phyloP scores from a whole-genome alignment of 1,140 invertebrate genomes.

The Drosophila carrolli region DNA sequence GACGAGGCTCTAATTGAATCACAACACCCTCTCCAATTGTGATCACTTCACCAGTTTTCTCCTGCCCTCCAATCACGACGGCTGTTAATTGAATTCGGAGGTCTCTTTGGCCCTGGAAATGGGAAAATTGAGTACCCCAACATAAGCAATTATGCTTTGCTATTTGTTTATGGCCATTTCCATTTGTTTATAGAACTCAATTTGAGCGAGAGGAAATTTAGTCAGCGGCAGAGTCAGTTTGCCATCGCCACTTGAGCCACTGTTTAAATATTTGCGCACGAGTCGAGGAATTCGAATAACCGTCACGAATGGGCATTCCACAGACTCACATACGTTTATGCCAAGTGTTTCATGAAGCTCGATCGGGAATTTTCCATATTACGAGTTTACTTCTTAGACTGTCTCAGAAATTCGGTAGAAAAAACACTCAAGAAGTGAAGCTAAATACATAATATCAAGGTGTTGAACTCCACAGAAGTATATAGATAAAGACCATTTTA shows the following conservation, averaged over 20 bases:
- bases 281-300: constrained; percentile 34
- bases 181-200: constrained; percentile 74
- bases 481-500: too few species aligned
- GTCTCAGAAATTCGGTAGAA: too few species aligned
- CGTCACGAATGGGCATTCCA: constrained; percentile 12
- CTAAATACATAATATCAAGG: too few species aligned
- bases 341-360: constrained; percentile 22
- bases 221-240: constrained; percentile 17
- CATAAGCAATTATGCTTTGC: constrained; percentile 73
- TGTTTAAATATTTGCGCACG: constrained; percentile 61
- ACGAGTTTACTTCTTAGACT: neutral
- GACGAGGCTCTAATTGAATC: constrained; percentile 59
- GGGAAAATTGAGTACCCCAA: constrained; percentile 18
- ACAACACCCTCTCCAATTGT: constrained; percentile 35
- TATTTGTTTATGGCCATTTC: constrained; percentile 73
- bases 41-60: constrained; percentile 23
- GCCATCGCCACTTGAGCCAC: constrained; percentile 12
- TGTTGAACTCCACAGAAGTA: too few species aligned
- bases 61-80: constrained; percentile 17
- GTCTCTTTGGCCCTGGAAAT: constrained; percentile 33
- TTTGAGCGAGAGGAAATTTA: constrained; percentile 42
- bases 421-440: too few species aligned
- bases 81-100: constrained; percentile 75
- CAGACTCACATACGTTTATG: constrained; percentile 42
- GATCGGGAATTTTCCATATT: neutral